Evolutionary conservation across 2,888 invertebrate genomes (phyloP).

Genomic region (Dexiosoma caninum): DNA sequence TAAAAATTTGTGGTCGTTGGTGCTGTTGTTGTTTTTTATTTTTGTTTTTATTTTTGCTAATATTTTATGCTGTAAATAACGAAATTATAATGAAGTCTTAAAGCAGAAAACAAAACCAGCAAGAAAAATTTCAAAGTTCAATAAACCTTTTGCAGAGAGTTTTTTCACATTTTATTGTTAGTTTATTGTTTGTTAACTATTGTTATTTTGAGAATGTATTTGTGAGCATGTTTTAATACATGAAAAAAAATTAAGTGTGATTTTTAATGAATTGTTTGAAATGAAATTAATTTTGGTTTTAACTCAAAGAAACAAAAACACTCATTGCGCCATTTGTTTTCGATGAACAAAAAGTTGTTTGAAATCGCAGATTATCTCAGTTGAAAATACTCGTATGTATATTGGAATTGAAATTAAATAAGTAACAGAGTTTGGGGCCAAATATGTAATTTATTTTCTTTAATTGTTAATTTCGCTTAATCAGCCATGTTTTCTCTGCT

Average conservation of each 20-base stretch:
- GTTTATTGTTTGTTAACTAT: conserved; percentile 1
- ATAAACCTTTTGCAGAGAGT: conserved; percentile 69
- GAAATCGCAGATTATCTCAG: too few species aligned
- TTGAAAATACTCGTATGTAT: too few species aligned
- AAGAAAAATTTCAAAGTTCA: conserved; percentile 69
- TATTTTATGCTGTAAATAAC: conserved; percentile 58
- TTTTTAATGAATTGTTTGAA: conserved; percentile 34
- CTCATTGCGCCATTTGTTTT: conserved; percentile 28
- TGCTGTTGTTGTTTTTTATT: conserved; percentile 14
- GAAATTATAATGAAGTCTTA: conserved; percentile 59
- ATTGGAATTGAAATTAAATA: too few species aligned
- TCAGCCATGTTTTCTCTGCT: too few species aligned
- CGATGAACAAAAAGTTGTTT: too few species aligned
- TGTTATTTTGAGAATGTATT: neutral
- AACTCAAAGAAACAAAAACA: neutral
- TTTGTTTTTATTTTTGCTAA: conserved; percentile 50
- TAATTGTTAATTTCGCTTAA: too few species aligned
- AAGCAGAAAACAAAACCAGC: conserved; percentile 31
- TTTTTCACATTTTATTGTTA: neutral
- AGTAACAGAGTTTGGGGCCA: too few species aligned
- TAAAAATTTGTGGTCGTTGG: conserved; percentile 63
- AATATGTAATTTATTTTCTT: too few species aligned
- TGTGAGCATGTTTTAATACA: neutral
- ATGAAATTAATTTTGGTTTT: neutral
- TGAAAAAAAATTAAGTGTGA: conserved; percentile 14